These are phyloP conservation scores for Sarcoramphus papa DNA, from an alignment of 2,797 vertebrate genomes.

Conservation along the genomic window DNA sequence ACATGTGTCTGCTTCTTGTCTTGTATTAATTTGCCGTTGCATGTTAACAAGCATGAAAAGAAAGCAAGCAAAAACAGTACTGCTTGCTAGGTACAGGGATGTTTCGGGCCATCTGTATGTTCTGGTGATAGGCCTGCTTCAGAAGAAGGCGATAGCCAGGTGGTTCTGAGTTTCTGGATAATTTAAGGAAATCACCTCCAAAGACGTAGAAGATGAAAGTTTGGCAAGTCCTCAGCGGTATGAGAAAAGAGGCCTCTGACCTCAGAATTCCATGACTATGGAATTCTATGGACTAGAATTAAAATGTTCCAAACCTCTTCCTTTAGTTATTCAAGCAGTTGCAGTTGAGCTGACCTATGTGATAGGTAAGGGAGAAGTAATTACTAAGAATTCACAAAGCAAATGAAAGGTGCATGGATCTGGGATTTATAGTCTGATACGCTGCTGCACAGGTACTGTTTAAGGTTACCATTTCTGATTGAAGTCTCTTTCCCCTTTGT, in stretches of 20 bases:
- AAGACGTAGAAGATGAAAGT: neutral
- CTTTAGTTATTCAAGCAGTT: neutral
- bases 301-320: neutral
- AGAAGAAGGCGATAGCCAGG: neutral
- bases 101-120: neutral
- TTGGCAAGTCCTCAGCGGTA: neutral
- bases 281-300: neutral
- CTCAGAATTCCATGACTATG: no score
- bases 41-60: neutral
- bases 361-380: neutral
- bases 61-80: neutral
- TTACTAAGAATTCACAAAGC: neutral
- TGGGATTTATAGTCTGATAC: neutral
- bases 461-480: conserved; percentile 24
- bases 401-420: neutral
- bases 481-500: conserved; percentile 38
- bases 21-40: conserved; percentile 31
- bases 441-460: neutral
- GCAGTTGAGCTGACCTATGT: neutral
- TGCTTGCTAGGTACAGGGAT: neutral
- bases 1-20: conserved; percentile 2
- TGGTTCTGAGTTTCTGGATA: neutral
- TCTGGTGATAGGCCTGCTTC: neutral
- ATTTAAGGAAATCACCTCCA: neutral
- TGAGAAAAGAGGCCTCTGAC: neutral